Conservation (phyloP, 2,888 invertebrate genomes). For the Epistrophe eligans region DNA sequence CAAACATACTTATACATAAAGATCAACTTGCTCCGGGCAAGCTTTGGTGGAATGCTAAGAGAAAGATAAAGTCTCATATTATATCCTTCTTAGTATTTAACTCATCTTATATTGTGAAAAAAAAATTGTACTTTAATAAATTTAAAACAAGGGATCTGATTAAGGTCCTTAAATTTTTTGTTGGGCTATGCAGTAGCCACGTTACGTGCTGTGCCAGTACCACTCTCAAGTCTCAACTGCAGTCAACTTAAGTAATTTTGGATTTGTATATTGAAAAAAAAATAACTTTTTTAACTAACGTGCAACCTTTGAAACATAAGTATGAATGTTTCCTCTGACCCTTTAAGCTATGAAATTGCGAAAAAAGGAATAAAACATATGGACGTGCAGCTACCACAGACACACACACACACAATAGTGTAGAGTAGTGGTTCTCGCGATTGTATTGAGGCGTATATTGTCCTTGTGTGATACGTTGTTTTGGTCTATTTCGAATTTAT, state of each 20-base stretch:
- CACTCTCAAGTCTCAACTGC: neutral
- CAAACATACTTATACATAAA: too few species aligned
- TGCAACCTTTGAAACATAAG: slow-evolving; percentile 25
- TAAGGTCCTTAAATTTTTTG: neutral
- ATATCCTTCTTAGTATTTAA: neutral
- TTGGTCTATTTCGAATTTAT: slow-evolving; percentile 49
- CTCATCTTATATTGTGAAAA: neutral
- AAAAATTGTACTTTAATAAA: neutral
- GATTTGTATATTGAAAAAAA: neutral
- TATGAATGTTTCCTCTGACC: slow-evolving; percentile 32
- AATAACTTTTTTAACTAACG: neutral
- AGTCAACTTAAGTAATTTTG: slow-evolving; percentile 2
- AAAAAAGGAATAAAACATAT: slow-evolving; percentile 29
- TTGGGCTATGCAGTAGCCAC: neutral
- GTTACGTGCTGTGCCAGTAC: neutral
- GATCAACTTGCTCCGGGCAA: neutral
- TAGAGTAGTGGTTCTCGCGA: slow-evolving; percentile 5
- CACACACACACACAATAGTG: neutral
- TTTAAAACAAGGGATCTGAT: neutral
- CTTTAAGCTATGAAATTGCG: slow-evolving; percentile 46
- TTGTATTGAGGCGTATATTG: neutral
- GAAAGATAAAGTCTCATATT: neutral
- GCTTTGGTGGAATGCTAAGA: neutral
- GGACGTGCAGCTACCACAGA: slow-evolving; percentile 39
- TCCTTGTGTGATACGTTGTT: slow-evolving; percentile 33